Conservation (phyloP, 2,113 vertebrate species). For the Oxygymnocypris stewartii region DNA sequence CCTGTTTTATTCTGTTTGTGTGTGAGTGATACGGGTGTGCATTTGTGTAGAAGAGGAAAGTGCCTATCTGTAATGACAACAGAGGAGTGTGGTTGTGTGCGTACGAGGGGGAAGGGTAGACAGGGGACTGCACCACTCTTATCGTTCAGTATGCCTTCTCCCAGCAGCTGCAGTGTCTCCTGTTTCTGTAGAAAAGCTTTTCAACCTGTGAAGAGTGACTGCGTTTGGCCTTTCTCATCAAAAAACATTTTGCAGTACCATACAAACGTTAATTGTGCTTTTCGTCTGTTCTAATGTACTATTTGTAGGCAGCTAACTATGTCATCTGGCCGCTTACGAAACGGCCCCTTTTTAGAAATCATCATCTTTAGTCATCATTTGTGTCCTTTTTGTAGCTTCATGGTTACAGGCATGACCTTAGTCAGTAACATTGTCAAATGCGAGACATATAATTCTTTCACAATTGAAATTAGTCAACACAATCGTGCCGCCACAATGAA, state of each 20-base stretch:
- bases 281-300: slow-evolving; percentile 17
- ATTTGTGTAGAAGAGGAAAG: slow-evolving; percentile 56
- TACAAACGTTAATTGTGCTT: not conserved
- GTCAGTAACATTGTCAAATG: slow-evolving; percentile 22
- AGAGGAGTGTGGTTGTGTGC: slow-evolving; percentile 60
- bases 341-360: not conserved
- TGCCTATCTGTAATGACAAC: slow-evolving; percentile 62
- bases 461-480: slow-evolving; percentile 34
- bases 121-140: slow-evolving; percentile 63
- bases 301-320: slow-evolving; percentile 15
- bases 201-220: slow-evolving; percentile 48
- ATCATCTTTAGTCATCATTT: slow-evolving; percentile 1
- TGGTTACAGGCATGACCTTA: slow-evolving; percentile 1
- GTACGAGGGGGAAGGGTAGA: slow-evolving; percentile 55
- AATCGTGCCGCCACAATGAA: not conserved
- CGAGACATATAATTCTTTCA: slow-evolving; percentile 18
- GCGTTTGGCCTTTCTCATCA: slow-evolving; percentile 47
- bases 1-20: slow-evolving; percentile 48
- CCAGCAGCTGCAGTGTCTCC: slow-evolving; percentile 57
- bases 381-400: slow-evolving; percentile 3
- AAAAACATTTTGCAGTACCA: not conserved
- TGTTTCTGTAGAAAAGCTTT: slow-evolving; percentile 59
- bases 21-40: slow-evolving; percentile 44
- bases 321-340: slow-evolving; percentile 5
- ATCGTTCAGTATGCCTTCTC: slow-evolving; percentile 62